These are phyloP conservation scores for Bucorvus abyssinicus DNA, from an alignment of 2,797 vertebrate species.

Conservation along the genomic window DNA sequence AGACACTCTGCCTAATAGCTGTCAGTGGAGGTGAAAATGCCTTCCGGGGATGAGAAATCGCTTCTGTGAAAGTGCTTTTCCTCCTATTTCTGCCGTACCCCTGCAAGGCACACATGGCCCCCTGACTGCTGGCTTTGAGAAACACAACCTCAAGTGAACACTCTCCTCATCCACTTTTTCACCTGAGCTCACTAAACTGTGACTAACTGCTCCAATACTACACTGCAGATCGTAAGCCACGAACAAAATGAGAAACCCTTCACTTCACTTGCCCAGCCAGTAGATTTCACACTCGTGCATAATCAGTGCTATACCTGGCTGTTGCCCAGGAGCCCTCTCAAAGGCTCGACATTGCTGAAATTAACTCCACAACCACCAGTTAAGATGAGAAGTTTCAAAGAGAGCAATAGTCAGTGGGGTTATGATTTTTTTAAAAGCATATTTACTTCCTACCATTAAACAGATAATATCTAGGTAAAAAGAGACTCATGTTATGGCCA, in stretches of 20 bases:
- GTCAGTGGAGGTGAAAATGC: background rate
- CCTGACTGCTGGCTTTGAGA: background rate
- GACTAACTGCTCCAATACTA: background rate
- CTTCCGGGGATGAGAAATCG: background rate
- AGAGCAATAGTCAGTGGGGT: background rate
- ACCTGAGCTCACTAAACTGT: background rate
- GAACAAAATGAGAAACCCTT: background rate
- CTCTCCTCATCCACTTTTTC: background rate
- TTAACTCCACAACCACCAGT: background rate
- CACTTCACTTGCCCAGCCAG: background rate
- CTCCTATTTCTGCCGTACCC: background rate
- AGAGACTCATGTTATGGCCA: background rate
- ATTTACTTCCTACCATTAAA: slow-evolving; percentile 22
- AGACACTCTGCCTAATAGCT: background rate
- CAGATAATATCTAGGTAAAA: background rate
- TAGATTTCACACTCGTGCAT: background rate
- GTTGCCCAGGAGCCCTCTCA: background rate
- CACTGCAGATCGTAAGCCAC: background rate
- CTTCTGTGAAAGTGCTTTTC: background rate
- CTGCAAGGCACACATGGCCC: background rate
- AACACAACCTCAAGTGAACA: background rate
- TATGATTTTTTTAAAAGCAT: background rate
- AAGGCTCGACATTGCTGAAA: background rate
- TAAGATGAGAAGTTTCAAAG: background rate
- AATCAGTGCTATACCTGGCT: background rate